These are phyloP conservation scores for Heliconius cydno DNA, from an alignment of 2,888 invertebrate species.

Conservation along the genomic window DNA sequence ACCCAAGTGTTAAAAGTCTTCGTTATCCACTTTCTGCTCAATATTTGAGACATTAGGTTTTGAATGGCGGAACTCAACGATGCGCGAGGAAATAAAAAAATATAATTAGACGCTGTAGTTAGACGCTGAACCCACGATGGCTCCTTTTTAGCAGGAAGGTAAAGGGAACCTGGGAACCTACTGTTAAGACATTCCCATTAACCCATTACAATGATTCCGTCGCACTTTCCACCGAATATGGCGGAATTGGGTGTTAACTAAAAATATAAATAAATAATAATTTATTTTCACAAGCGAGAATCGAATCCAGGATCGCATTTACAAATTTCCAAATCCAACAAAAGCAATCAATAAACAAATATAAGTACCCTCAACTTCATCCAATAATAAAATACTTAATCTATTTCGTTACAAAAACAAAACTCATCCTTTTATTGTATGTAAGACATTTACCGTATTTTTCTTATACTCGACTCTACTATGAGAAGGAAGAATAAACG, in stretches of 20 bases:
- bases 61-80: too few species aligned
- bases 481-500: constrained; percentile 39
- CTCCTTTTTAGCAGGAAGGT: too few species aligned
- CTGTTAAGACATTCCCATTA: too few species aligned
- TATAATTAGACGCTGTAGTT: too few species aligned
- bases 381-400: background rate
- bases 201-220: too few species aligned
- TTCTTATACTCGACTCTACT: constrained; percentile 41
- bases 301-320: background rate
- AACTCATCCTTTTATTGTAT: background rate
- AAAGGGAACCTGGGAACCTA: too few species aligned
- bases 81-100: too few species aligned
- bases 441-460: constrained; percentile 31
- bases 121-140: too few species aligned
- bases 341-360: background rate
- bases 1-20: too few species aligned
- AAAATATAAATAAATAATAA: background rate
- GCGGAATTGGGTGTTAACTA: background rate
- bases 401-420: background rate
- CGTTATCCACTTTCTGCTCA: too few species aligned
- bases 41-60: too few species aligned
- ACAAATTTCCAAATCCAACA: background rate
- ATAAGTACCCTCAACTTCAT: background rate
- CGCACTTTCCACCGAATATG: too few species aligned
- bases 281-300: background rate